Evolutionary conservation across 2,113 vertebrate species (phyloP).

Genomic region (Dromaius novaehollandiae): DNA sequence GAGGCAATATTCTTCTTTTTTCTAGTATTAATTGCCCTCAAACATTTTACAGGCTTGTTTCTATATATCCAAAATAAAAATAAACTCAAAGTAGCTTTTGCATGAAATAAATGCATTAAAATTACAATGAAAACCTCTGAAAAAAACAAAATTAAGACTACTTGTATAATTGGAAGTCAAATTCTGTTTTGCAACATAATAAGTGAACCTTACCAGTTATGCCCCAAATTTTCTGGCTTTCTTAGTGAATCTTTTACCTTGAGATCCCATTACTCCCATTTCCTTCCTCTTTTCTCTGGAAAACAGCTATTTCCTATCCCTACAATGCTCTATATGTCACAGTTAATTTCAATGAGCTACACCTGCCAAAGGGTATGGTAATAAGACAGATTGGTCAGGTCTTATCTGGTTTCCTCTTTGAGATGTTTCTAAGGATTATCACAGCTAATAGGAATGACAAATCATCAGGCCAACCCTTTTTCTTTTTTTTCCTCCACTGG

Average conservation of each 20-base stretch:
- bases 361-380: not conserved
- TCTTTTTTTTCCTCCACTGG: not conserved
- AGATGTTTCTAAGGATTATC: not conserved
- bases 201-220: not conserved
- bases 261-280: rapidly evolving
- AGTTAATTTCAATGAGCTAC: not conserved
- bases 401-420: not conserved
- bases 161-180: not conserved
- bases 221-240: not conserved
- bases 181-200: not conserved
- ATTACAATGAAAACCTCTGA: not conserved
- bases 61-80: not conserved
- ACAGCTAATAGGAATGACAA: not conserved
- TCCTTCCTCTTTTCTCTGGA: not conserved
- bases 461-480: rapidly evolving
- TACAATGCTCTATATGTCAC: not conserved
- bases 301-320: not conserved
- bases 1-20: not conserved
- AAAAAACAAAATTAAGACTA: not conserved
- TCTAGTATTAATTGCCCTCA: not conserved
- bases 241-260: not conserved
- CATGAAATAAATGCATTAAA: not conserved
- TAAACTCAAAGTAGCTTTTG: not conserved
- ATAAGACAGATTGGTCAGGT: not conserved
- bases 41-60: not conserved